A percentile compares a stretch with the other conserved stretches of the same genome.
These are phyloP conservation scores for Conopomorpha cramerella DNA, from an alignment of 1,140 invertebrate genomes.

Conservation along the genomic window DNA sequence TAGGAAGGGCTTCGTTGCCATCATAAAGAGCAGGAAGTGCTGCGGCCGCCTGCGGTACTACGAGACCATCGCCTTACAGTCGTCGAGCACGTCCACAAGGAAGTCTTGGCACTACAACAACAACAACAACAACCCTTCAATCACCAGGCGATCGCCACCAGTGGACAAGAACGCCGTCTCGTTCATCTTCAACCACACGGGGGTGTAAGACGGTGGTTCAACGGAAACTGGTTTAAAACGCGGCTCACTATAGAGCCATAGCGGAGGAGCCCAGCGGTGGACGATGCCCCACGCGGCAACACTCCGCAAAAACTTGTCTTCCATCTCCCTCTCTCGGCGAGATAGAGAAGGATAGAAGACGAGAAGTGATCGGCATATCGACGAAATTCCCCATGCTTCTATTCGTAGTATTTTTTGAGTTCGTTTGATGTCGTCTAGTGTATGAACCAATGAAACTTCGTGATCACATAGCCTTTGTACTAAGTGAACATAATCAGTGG, in stretches of 20 bases:
- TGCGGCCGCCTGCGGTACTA: conserved; percentile 82
- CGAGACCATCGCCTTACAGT: conserved; percentile 81
- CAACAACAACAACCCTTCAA: conserved; percentile 67
- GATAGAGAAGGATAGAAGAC: too few relatives aligned
- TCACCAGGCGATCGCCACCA: conserved; percentile 65
- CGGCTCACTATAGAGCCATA: conserved; percentile 1
- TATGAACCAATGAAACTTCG: conserved; percentile 14
- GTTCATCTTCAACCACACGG: conserved; percentile 68
- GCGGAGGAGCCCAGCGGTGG: not conserved
- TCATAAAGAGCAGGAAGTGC: conserved; percentile 82
- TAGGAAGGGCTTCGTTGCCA: conserved; percentile 87
- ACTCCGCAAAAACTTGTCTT: not conserved
- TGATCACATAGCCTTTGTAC: conserved; percentile 11
- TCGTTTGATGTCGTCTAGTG: conserved; percentile 36
- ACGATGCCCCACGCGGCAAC: conserved; percentile 7
- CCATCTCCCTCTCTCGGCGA: not conserved
- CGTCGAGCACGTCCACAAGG: conserved; percentile 78
- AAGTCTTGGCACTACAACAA: conserved; percentile 83
- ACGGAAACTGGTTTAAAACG: conserved; percentile 7
- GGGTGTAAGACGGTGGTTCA: conserved; percentile 31
- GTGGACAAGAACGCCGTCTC: conserved; percentile 74
- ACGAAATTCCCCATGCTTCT: conserved; percentile 18
- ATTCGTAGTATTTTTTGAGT: conserved; percentile 17
- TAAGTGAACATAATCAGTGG: conserved; percentile 21
- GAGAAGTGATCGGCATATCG: conserved; percentile 22